Evolutionary conservation across 1,140 invertebrate genomes (phyloP), one percentile per base, ranked within the genome.

Genomic region (Thalassaphorura encarpata): DNA sequence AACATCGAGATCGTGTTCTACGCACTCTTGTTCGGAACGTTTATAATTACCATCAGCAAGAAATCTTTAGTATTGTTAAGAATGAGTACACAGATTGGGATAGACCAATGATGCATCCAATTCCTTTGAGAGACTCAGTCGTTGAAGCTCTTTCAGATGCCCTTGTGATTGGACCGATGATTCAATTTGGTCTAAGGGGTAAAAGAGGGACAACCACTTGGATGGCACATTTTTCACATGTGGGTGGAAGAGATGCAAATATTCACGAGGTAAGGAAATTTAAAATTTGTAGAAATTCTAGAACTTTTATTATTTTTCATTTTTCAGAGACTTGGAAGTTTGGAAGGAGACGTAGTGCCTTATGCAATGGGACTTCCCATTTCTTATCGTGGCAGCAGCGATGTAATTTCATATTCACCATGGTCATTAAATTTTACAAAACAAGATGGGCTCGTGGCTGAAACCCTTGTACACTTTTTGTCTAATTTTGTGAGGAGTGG

Each of bases 31-130:
- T 87, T 28, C 76, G 89, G 58, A 95, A 94, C 76, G 79, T 87
- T 27, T 90, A 85, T 74, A 78, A 82, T 24, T 90, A 84, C 69
- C 89, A 94, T 69, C 77, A 89, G 61, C 89, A 91, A 73, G 89
- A 95, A 72, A 92, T 95, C 54, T 89, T 88, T 68, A 83, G 88
- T 23, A 88, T 90, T 11, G 80, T 95, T 11, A 75, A 86, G 27
- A 92, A 94, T 73, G 88, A 94, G 70, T 96, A 96, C 72, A 91
- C 87, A 31, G 87, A 92, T 70, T 92, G 89, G 89, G 83, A 86
- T 68, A 83, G 87, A 64, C 82, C 85, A 3, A 87, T 85, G 26
- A 79, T 85, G 50, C 85, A 90, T 68, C 86, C 87, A 0, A 84
- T 88, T 67, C 85, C 85, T 68, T 78, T 86, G 45, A 72, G 90